Percentiles rank a stretch among this genome's conserved stretches.
Conservation (phyloP, 2,113 vertebrate species). For the Megalops atlanticus region DNA sequence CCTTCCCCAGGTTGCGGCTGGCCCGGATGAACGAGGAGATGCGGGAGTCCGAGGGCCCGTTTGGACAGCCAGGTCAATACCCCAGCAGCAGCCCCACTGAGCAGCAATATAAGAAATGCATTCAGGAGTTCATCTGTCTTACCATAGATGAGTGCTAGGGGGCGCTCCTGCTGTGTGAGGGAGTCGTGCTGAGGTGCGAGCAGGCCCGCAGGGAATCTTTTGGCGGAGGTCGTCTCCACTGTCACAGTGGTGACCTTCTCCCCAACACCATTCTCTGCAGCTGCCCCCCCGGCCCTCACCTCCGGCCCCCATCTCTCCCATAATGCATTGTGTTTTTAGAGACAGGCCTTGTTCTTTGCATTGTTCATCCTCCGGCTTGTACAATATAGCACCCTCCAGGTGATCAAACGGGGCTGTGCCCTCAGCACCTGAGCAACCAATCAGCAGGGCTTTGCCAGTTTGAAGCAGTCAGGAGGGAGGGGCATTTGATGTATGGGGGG, state of each 20-base stretch:
- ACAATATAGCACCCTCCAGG: neutral
- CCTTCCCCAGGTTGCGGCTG: slow-evolving; percentile 81
- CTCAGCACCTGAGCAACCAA: neutral
- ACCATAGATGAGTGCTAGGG: slow-evolving; percentile 82
- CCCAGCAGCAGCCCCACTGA: slow-evolving; percentile 91
- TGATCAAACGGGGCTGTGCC: neutral
- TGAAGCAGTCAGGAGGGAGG: neutral
- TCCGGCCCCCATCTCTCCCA: slow-evolving; percentile 9
- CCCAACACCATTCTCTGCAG: neutral
- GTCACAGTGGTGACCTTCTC: neutral
- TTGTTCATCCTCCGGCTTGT: neutral
- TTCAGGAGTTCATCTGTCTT: slow-evolving; percentile 97
- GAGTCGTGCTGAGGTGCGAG: neutral
- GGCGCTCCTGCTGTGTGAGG: neutral
- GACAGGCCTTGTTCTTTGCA: neutral
- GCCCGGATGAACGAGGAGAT: slow-evolving; percentile 98
- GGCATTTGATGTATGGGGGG: neutral
- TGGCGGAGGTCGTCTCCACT: neutral
- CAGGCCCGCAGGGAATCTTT: slow-evolving; percentile 18
- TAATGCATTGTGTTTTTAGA: slow-evolving; percentile 1
- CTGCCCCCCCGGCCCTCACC: neutral
- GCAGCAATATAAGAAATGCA: slow-evolving; percentile 94
- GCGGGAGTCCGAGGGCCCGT: slow-evolving; percentile 89
- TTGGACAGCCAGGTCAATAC: slow-evolving; percentile 88
- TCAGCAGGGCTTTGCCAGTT: no score